Percentiles rank a stretch among this genome's conserved stretches.
Evolutionary conservation across 2,113 vertebrate genomes (phyloP).

Genomic region (Salvelinus namaycush): DNA sequence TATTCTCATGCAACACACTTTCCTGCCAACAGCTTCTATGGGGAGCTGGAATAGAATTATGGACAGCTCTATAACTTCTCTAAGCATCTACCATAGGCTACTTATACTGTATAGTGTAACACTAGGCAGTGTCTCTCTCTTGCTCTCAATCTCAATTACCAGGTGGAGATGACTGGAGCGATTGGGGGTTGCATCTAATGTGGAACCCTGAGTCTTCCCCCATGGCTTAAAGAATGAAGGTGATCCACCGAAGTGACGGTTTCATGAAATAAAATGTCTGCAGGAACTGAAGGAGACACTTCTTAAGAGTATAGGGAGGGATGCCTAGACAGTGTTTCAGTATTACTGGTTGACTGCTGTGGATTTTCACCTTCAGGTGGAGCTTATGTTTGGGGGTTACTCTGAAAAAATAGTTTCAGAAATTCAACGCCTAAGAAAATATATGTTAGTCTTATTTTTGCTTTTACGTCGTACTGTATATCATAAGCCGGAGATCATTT

Average conservation of each 20-base stretch:
- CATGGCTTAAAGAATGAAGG: constrained; percentile 10
- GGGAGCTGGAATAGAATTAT: no score
- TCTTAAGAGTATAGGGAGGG: constrained; percentile 14
- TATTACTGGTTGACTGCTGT: neutral
- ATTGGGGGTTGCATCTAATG: neutral
- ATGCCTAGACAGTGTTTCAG: neutral
- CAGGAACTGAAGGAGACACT: constrained; percentile 26
- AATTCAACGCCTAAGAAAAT: no score
- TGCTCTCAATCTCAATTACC: constrained; percentile 3
- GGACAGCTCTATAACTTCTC: no score
- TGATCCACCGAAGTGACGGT: constrained; percentile 26
- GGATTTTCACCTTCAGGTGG: no score
- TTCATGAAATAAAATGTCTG: constrained; percentile 37
- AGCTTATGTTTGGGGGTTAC: no score
- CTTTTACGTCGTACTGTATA: no score
- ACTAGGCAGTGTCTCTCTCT: neutral
- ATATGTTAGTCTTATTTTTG: no score
- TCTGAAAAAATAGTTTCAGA: no score
- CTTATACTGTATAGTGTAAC: no score
- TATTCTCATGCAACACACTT: neutral
- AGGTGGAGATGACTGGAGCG: neutral
- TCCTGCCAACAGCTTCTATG: neutral
- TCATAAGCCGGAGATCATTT: no score
- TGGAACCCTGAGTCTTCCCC: constrained; percentile 8
- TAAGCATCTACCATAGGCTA: no score